phyloP scores from a whole-genome alignment of 2,888 invertebrate species.

The Lamellibrachia satsuma region DNA sequence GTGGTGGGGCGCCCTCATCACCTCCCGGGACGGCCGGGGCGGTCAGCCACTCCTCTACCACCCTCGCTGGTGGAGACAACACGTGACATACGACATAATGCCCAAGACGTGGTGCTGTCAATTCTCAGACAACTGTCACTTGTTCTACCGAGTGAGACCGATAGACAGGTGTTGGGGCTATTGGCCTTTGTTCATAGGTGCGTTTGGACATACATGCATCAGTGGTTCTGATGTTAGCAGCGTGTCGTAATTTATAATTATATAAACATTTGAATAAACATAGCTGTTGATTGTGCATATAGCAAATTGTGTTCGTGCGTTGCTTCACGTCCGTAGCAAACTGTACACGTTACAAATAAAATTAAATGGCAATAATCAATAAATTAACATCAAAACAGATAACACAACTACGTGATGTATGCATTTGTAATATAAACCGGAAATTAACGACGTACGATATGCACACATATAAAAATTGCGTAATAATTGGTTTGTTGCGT shows the following conservation, averaged over 20 bases:
- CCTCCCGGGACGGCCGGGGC: neutral
- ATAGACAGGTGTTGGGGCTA: neutral
- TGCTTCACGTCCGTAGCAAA: no score
- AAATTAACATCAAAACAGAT: no score
- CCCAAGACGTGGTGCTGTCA: neutral
- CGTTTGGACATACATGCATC: neutral
- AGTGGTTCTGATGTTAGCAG: no score
- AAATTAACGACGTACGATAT: no score
- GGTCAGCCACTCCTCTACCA: neutral
- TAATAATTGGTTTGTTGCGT: no score
- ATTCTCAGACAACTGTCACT: neutral
- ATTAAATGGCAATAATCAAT: no score
- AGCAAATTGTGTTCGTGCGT: no score
- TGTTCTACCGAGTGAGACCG: slow-evolving; percentile 5
- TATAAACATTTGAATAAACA: neutral
- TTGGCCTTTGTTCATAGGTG: neutral
- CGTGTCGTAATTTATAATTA: no score
- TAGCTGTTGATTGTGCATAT: neutral
- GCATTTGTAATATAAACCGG: no score
- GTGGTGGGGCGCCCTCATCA: neutral
- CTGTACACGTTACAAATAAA: no score
- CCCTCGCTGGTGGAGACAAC: neutral
- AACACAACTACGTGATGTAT: no score
- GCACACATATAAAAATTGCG: no score
- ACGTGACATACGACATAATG: neutral